Base-by-base conservation (phyloP, 2,797 vertebrate species). In the Malacoraja senta region DNA sequence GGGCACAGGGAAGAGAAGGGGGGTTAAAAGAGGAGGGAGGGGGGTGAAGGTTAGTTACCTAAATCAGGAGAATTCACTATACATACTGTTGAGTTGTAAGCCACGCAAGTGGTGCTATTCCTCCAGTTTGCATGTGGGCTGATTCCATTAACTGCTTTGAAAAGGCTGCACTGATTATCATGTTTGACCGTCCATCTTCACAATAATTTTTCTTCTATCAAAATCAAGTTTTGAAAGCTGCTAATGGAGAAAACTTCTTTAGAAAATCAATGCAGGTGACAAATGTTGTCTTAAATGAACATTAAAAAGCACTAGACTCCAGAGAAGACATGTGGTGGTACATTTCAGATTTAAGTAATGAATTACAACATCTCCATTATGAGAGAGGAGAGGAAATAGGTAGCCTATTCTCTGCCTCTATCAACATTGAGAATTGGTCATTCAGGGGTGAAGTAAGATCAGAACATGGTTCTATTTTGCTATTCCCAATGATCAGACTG, bases 281-380 rank as follows among this genome's bases (percentile, higher is more conserved):
- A 12, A 53, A 17, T 76, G 44, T 90, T 53, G 44, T 53, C 44
- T 72, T 92, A 7, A 21, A 72, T 76, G 35, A 72, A 76, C 71
- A 76, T 92, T 44, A 88, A 15, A 92, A 58, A 76, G 38, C 90
- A 74, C 12, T 72, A 13, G 72, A n/a, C 38, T 92, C n/a, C 19
- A 91, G 26, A 76, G 35, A 76, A 92, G 38, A 0, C 68, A 92
- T 32, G 3, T 26, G 53, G 21, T 92, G 71, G 76, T 92, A 88
- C 19, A 68, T 88, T 68, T 88, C 63, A 26, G n/a, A 88, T 68
- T 88, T 21, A 68, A 68, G 68, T 88, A 88, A 65, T 68, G 84
- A 68, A 88, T 68, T 35, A 68, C n/a, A 9, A 63, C 61, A 68
- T 68, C 7, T 35, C 63, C 84, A 35, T 88, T 68, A 88, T n/a